Conservation (phyloP, 2,888 invertebrate species). For the Plagodis dolabraria region DNA sequence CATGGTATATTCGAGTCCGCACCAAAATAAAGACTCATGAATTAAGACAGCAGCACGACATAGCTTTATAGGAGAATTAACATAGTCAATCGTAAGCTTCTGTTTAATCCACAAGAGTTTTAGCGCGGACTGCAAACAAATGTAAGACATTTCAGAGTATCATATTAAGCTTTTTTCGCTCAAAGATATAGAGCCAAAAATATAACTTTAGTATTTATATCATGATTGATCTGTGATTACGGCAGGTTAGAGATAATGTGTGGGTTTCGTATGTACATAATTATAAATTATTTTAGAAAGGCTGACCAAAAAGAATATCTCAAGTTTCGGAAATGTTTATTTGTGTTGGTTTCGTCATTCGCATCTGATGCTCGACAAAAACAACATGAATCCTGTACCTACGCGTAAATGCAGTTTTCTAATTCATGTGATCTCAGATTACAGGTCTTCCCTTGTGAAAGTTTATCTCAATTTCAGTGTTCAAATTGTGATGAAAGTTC, state of each 20-base stretch:
- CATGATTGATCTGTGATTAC: constrained; percentile 58
- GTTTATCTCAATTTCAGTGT: constrained; percentile 21
- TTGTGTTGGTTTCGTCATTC: constrained; percentile 20
- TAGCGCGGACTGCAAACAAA: too few species aligned
- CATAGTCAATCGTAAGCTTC: too few species aligned
- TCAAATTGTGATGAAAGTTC: constrained; percentile 21
- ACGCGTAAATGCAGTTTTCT: constrained; percentile 10
- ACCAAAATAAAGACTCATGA: too few species aligned
- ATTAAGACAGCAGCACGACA: too few species aligned
- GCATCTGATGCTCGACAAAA: constrained; percentile 15
- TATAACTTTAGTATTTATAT: constrained; percentile 34
- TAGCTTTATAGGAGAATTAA: too few species aligned
- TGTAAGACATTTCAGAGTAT: background rate
- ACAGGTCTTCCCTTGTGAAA: constrained; percentile 34
- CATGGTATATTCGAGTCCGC: too few species aligned
- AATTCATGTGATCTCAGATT: constrained; percentile 50
- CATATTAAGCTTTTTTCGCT: constrained; percentile 37
- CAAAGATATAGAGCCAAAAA: constrained; percentile 58
- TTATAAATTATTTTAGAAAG: constrained; percentile 33
- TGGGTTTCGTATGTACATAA: constrained; percentile 44
- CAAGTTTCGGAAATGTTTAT: constrained; percentile 20
- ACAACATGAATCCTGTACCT: constrained; percentile 4
- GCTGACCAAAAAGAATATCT: constrained; percentile 34
- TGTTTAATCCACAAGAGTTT: too few species aligned
- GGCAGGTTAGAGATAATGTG: constrained; percentile 36